Evolutionary conservation across 2,797 vertebrate species (phyloP).

Genomic region (Brotula barbata): DNA sequence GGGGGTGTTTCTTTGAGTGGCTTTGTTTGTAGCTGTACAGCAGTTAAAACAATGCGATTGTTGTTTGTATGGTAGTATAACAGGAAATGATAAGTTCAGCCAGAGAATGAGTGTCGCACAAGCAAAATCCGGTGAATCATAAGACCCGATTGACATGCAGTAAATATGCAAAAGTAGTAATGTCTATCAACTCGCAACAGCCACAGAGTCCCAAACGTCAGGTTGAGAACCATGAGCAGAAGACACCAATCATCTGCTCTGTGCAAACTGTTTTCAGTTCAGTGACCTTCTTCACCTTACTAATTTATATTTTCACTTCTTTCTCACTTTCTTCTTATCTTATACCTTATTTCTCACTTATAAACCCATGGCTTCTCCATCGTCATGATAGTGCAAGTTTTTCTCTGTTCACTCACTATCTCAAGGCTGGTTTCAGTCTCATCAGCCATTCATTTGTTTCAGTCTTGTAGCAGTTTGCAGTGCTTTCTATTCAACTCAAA

Average conservation of each 20-base stretch:
- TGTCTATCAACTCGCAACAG: no score
- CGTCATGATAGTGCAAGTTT: slow-evolving; percentile 4
- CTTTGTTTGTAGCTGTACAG: slow-evolving; percentile 34
- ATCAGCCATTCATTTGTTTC: slow-evolving; percentile 25
- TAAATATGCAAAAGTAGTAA: no score
- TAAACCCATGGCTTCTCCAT: no score
- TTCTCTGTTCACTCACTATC: slow-evolving; percentile 13
- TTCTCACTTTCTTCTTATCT: slow-evolving; percentile 17
- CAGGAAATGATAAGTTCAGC: no score
- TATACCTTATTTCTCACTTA: no score
- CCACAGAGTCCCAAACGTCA: no score
- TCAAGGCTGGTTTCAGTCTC: slow-evolving; percentile 29
- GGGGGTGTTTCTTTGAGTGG: slow-evolving; percentile 17
- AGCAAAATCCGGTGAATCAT: no score
- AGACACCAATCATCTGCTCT: not conserved
- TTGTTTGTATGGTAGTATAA: no score
- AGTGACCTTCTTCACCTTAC: slow-evolving; percentile 11
- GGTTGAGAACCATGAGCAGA: not conserved
- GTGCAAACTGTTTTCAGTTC: slow-evolving; percentile 5
- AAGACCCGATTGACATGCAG: no score
- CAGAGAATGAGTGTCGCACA: no score
- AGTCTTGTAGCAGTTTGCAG: slow-evolving; percentile 8
- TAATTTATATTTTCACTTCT: slow-evolving; percentile 27
- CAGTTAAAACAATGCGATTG: slow-evolving; percentile 4
- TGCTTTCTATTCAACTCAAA: slow-evolving; percentile 24